Conservation (phyloP, 2,888 invertebrate genomes). For the Drosophila phalerata region DNA sequence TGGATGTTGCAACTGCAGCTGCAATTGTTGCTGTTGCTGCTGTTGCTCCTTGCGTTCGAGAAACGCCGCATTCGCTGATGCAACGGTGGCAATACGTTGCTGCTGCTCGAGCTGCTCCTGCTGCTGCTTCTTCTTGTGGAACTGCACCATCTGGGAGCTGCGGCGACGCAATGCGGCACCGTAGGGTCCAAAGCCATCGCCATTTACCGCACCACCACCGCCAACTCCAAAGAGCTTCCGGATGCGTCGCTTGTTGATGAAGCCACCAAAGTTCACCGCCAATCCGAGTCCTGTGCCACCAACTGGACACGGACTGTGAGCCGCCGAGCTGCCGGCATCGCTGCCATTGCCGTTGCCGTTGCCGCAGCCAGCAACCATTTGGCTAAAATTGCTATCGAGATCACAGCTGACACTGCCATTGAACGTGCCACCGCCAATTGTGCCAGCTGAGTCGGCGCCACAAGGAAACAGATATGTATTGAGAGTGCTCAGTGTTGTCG, state of each 20-base stretch:
- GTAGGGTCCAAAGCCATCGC: constrained; percentile 60
- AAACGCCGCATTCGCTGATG: constrained; percentile 78
- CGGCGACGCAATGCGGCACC: constrained; percentile 73
- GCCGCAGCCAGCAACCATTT: constrained; percentile 78
- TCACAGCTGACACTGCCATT: constrained; percentile 83
- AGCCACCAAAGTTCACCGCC: constrained; percentile 63
- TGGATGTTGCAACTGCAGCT: constrained; percentile 10
- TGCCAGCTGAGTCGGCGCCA: constrained; percentile 78
- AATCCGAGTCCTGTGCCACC: constrained; percentile 59
- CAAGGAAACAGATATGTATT: constrained; percentile 85
- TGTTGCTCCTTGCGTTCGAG: constrained; percentile 73
- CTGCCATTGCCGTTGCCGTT: constrained; percentile 53
- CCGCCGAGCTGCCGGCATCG: constrained; percentile 56
- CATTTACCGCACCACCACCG: constrained; percentile 41
- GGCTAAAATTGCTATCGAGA: constrained; percentile 84
- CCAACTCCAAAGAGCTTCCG: constrained; percentile 80
- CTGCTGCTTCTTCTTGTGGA: constrained; percentile 79
- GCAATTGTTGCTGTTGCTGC: constrained; percentile 33
- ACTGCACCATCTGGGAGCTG: constrained; percentile 80
- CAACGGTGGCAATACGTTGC: constrained; percentile 79
- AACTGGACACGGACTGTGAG: constrained; percentile 42
- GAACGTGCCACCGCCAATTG: constrained; percentile 76
- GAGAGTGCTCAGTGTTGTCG: constrained; percentile 83
- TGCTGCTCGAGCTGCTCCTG: constrained; percentile 79
- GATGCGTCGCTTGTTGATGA: constrained; percentile 81